phyloP scores from a whole-genome alignment of 2,113 vertebrate species.

The Erpornis zantholeuca region DNA sequence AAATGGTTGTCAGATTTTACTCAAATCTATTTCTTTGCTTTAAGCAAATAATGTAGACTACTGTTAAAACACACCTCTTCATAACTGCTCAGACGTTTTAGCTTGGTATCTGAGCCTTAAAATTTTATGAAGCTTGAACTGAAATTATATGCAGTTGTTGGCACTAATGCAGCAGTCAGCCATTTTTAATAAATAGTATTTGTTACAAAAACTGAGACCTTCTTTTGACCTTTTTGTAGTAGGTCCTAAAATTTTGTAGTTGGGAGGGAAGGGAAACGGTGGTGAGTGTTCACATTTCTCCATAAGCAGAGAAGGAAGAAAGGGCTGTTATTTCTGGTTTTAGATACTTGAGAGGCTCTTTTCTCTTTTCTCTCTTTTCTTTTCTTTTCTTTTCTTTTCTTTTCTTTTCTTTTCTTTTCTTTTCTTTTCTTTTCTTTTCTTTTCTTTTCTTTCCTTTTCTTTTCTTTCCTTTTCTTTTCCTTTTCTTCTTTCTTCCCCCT shows the following conservation, averaged over 20 bases:
- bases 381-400: too few relatives aligned
- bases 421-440: too few relatives aligned
- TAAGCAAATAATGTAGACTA: constrained; percentile 55
- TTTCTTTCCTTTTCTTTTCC: too few relatives aligned
- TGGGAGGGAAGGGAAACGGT: neutral
- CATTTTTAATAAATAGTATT: constrained; percentile 60
- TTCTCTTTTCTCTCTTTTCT: neutral
- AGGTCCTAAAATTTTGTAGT: constrained; percentile 22
- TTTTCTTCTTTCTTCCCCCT: too few relatives aligned
- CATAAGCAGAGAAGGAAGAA: constrained; percentile 16
- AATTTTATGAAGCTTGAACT: constrained; percentile 62
- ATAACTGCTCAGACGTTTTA: constrained; percentile 56
- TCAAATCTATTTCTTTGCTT: constrained; percentile 54
- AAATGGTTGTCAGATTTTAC: constrained; percentile 40
- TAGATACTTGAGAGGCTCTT: neutral
- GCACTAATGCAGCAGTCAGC: constrained; percentile 62
- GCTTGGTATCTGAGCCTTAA: constrained; percentile 54
- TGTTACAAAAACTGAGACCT: constrained; percentile 47
- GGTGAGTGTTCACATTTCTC: constrained; percentile 36
- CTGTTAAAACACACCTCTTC: constrained; percentile 56
- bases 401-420: too few relatives aligned
- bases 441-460: too few relatives aligned
- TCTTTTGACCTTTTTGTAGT: neutral
- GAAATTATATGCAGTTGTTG: constrained; percentile 67
- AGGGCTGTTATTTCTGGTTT: constrained; percentile 28